Percentiles rank a stretch among this genome's conserved stretches.
phyloP scores from a whole-genome alignment of 2,797 vertebrate genomes.

The Falco berigora region DNA sequence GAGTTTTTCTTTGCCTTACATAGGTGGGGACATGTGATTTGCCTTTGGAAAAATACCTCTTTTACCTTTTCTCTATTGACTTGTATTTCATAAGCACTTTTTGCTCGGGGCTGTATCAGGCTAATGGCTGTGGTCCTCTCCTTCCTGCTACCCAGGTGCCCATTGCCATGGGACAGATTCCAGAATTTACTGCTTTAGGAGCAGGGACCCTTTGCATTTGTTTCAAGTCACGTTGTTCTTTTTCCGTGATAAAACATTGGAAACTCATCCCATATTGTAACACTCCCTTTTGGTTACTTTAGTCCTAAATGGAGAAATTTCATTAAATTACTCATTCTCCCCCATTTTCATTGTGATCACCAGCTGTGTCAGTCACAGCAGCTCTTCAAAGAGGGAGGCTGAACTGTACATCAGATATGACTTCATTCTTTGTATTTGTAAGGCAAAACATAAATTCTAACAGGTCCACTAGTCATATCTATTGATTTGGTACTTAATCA shows the following conservation, averaged over 20 bases:
- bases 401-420: constrained; percentile 39
- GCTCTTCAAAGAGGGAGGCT: constrained; percentile 43
- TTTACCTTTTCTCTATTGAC: not conserved
- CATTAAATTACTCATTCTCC: constrained; percentile 28
- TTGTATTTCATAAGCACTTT: not conserved
- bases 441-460: constrained; percentile 54
- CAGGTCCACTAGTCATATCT: constrained; percentile 56
- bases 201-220: not conserved
- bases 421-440: constrained; percentile 49
- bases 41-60: not conserved
- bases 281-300: constrained; percentile 23
- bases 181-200: not conserved
- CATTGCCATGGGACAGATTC: not conserved
- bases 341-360: not conserved
- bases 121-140: not conserved
- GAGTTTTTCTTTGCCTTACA: not conserved
- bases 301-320: constrained; percentile 14
- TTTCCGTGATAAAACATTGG: not conserved
- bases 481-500: constrained; percentile 72
- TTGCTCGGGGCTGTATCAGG: not conserved
- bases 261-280: not conserved
- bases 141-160: not conserved
- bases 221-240: not conserved
- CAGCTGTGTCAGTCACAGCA: not conserved
- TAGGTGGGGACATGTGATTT: not conserved